Evolutionary conservation across 2,888 invertebrate species (phyloP).

Genomic region (Xestobium rufovillosum): DNA sequence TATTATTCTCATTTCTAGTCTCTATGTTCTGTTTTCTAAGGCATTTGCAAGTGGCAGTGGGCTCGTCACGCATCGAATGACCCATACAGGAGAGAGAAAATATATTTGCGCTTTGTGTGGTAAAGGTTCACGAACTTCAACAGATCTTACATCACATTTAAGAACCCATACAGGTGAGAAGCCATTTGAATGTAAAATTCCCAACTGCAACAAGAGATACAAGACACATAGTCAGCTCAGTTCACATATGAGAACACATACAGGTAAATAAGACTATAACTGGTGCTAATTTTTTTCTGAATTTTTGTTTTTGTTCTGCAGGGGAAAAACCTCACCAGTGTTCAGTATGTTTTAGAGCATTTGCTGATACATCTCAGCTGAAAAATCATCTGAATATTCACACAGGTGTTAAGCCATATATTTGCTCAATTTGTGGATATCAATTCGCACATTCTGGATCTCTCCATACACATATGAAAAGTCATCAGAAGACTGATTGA

Average conservation of each 20-base stretch:
- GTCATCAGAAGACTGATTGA: slow-evolving; percentile 20
- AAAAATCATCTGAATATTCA: slow-evolving; percentile 29
- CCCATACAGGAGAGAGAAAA: slow-evolving; percentile 30
- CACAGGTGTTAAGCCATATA: slow-evolving; percentile 28
- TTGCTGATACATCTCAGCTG: slow-evolving; percentile 27
- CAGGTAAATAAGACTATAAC: slow-evolving; percentile 28
- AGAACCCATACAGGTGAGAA: slow-evolving; percentile 30
- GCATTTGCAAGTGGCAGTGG: slow-evolving; percentile 28
- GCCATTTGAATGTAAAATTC: slow-evolving; percentile 29
- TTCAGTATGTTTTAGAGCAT: slow-evolving; percentile 26
- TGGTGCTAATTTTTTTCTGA: slow-evolving; percentile 3
- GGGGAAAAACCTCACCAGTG: slow-evolving; percentile 31
- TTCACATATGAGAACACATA: slow-evolving; percentile 28
- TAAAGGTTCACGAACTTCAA: slow-evolving; percentile 27
- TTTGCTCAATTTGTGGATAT: slow-evolving; percentile 26
- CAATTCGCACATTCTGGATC: slow-evolving; percentile 29
- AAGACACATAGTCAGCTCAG: slow-evolving; percentile 30
- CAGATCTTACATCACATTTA: slow-evolving; percentile 28
- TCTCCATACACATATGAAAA: slow-evolving; percentile 27
- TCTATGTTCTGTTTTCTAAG: too few species aligned
- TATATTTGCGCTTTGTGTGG: slow-evolving; percentile 28
- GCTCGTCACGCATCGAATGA: slow-evolving; percentile 27
- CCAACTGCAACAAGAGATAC: slow-evolving; percentile 27
- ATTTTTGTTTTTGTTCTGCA: slow-evolving; percentile 12
- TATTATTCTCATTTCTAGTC: too few species aligned